A percentile compares a stretch with the other conserved stretches of the same genome.
These are phyloP conservation scores for Ashinkailepas kermadecensis DNA, from an alignment of 2,888 invertebrate species.

Conservation along the genomic window DNA sequence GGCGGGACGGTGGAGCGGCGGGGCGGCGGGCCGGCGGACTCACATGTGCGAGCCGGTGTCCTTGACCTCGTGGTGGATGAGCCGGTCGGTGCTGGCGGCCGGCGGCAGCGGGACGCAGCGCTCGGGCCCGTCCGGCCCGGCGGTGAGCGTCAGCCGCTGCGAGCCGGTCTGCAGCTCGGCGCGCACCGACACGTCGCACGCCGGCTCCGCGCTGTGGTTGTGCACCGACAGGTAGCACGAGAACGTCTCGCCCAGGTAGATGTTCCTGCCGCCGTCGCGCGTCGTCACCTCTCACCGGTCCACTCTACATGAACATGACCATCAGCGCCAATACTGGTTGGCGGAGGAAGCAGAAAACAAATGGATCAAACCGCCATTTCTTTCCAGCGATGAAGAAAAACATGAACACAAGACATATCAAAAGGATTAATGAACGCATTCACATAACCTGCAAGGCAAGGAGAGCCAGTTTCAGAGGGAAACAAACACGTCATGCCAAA, in stretches of 20 bases:
- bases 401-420: no score
- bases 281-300: no score
- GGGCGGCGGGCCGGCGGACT: conserved; percentile 37
- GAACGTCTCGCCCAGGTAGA: conserved; percentile 96
- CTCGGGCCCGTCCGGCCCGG: conserved; percentile 57
- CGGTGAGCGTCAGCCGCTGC: conserved; percentile 73
- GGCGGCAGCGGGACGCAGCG: conserved; percentile 52
- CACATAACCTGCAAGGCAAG: no score
- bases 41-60: conserved; percentile 96
- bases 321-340: no score
- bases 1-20: conserved; percentile 40
- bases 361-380: no score
- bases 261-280: conserved; percentile 55
- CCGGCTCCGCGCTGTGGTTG: conserved; percentile 80
- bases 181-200: conserved; percentile 65
- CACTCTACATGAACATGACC: no score
- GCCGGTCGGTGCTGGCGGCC: conserved; percentile 83
- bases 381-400: no score
- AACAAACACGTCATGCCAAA: no score
- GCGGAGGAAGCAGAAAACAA: no score
- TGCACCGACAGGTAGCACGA: conserved; percentile 95
- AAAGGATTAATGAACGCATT: no score
- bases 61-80: conserved; percentile 98
- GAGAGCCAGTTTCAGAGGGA: no score
- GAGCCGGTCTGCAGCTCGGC: conserved; percentile 89